Evolutionary conservation across 2,113 vertebrate species (phyloP).

Genomic region (Melozone crissalis): DNA sequence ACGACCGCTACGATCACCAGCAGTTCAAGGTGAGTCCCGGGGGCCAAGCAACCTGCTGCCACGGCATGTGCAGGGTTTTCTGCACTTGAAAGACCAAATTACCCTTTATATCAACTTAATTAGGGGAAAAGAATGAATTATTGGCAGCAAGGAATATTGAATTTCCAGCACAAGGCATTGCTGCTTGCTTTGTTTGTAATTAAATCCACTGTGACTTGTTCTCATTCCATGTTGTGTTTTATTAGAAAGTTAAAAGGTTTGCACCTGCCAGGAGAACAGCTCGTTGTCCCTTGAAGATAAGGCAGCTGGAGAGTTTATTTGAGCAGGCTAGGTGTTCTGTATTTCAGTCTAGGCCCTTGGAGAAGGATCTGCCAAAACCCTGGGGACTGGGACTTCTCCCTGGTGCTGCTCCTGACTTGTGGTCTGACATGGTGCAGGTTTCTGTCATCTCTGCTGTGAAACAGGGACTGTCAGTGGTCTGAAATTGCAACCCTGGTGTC

Average conservation of each 20-base stretch:
- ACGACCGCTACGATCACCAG: conserved; percentile 97
- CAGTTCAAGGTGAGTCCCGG: conserved; percentile 90
- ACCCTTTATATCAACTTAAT: conserved; percentile 50
- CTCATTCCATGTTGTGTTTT: conserved; percentile 29
- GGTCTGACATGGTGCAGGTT: not conserved
- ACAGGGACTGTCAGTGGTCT: not conserved
- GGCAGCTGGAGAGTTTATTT: not conserved
- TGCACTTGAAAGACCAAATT: conserved; percentile 3
- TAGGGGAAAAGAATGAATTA: conserved; percentile 53
- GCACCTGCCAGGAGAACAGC: not conserved
- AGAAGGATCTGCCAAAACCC: not conserved
- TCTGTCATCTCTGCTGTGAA: not conserved
- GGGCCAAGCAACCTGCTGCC: not conserved
- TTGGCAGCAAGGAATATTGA: conserved; percentile 41
- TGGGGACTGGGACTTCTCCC: not conserved
- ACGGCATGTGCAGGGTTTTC: not conserved
- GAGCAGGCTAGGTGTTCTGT: not conserved
- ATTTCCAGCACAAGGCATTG: conserved; percentile 37
- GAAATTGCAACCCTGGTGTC: not conserved
- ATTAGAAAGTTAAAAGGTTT: conserved; percentile 36
- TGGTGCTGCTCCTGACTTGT: not conserved
- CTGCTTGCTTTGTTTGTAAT: conserved; percentile 50
- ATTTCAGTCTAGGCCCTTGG: not conserved
- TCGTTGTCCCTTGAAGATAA: not conserved
- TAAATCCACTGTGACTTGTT: conserved; percentile 33